A percentile compares a stretch with the other conserved stretches of the same genome.
Conservation (phyloP, 2,113 vertebrate genomes). For the Craseonycteris thonglongyai region DNA sequence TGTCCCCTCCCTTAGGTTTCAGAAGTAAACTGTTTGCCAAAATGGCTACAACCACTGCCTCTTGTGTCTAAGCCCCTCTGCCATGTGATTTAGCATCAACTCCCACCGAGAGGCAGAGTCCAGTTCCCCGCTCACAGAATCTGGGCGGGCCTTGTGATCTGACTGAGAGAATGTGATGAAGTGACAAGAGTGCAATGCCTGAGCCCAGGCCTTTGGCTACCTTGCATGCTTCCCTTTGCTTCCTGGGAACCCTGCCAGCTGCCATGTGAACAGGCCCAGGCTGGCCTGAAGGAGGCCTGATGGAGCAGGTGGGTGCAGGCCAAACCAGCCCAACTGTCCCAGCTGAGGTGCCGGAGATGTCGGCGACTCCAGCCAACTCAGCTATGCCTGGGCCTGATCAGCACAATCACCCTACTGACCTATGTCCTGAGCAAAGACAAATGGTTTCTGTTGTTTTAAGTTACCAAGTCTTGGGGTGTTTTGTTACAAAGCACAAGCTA, state of each 20-base stretch:
- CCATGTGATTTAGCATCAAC: not conserved
- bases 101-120: not conserved
- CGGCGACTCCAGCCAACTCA: not conserved
- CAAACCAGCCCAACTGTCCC: not conserved
- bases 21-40: not conserved
- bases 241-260: not conserved
- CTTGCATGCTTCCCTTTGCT: not conserved
- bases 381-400: not conserved
- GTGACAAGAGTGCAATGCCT: fast-evolving
- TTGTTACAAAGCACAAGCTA: not conserved
- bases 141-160: not conserved
- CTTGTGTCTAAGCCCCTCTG: fast-evolving
- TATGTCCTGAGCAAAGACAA: not conserved
- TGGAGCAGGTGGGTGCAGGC: not conserved
- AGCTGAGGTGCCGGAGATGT: not conserved
- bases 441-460: not conserved
- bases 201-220: not conserved
- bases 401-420: not conserved
- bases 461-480: not conserved
- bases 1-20: not conserved
- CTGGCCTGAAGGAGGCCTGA: not conserved
- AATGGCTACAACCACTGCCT: not conserved
- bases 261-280: not conserved
- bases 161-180: fast-evolving
- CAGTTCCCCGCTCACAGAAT: not conserved